Evolutionary conservation across 2,888 invertebrate genomes (phyloP), one percentile per base, ranked within the genome.

Genomic region (Ennomos fuscantarius): DNA sequence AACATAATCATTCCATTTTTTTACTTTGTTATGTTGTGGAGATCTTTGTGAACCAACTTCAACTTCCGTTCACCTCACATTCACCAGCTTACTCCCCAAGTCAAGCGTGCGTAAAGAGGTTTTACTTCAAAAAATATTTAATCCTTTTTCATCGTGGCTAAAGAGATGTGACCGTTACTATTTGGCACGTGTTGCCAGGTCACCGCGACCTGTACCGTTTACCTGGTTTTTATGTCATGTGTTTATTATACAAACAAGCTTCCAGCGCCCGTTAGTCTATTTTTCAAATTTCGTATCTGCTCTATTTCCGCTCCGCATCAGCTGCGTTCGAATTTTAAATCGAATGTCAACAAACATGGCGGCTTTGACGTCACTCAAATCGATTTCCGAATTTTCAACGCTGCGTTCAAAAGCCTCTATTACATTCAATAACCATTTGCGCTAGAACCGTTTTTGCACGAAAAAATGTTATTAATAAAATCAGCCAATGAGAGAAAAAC

Each of bases 281-380:
- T 82, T 82, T 82, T 81, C 66, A 73, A 76, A 79, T 78, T 84
- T 73, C 68, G 70, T 75, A 78, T 71, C 77, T 79, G 76, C 74
- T 78, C 77, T 77, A 78, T 84, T 81, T 82, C 80, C 83, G 81
- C 69, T 79, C 70, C 46, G 74, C 67, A 74, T 76, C 72, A 68
- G 67, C 60, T 69, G 69, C 70, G 73, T 76, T 78, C 74, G 74
- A 67, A 68, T 76, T 73, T 78, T 72, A 74, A 73, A 74, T 78
- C 73, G 76, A 85, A 86, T 81, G 82, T 87, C 86, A 87, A 87
- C 86, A 87, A 86, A 84, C 78, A 81, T 78, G 81, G 76, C 80
- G 79, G 70, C 76, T 75, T 72, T 79, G 78, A 73, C 77, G 76
- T 76, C 79, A 78, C 78, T 73, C 70, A 76, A 86, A 82, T 84